A percentile compares a stretch with the other conserved stretches of the same genome.
phyloP scores from a whole-genome alignment of 2,113 vertebrate genomes.

The Dromas ardeola region DNA sequence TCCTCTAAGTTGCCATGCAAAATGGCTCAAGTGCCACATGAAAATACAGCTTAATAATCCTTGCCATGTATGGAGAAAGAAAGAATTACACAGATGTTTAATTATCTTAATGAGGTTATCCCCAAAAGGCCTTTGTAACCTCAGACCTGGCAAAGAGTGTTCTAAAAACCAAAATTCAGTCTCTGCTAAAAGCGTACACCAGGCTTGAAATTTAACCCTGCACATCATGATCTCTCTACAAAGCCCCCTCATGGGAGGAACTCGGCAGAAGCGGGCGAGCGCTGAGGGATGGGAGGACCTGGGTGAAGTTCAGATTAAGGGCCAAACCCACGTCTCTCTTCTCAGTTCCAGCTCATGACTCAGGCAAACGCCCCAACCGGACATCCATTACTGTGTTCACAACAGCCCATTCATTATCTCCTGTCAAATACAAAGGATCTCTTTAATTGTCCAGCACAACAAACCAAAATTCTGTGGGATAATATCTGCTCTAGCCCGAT shows the following conservation, averaged over 20 bases:
- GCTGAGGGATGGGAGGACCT: not conserved
- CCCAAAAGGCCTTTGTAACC: conserved; percentile 47
- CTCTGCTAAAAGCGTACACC: not conserved
- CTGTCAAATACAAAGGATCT: not conserved
- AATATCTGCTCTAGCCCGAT: not conserved
- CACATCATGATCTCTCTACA: not conserved
- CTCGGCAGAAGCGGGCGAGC: not conserved
- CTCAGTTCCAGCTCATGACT: not conserved
- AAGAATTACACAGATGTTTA: conserved; percentile 63
- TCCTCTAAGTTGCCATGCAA: not conserved
- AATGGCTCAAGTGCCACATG: conserved; percentile 5
- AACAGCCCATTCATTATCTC: not conserved
- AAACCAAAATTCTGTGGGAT: not conserved
- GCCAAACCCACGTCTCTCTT: not conserved
- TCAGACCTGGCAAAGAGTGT: conserved; percentile 18
- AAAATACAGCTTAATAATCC: conserved; percentile 56
- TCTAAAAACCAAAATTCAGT: not conserved
- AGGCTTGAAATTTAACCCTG: not conserved
- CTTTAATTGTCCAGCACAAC: not conserved
- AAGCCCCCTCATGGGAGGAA: not conserved
- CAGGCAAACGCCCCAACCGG: not conserved
- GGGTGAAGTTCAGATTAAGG: not conserved
- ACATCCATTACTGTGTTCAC: not conserved
- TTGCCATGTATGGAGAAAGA: conserved; percentile 9
- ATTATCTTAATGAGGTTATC: conserved; percentile 67